Percentiles rank a stretch among this genome's conserved stretches.
phyloP scores from a whole-genome alignment of 2,797 vertebrate species.

The Notolepis coatsorum region DNA sequence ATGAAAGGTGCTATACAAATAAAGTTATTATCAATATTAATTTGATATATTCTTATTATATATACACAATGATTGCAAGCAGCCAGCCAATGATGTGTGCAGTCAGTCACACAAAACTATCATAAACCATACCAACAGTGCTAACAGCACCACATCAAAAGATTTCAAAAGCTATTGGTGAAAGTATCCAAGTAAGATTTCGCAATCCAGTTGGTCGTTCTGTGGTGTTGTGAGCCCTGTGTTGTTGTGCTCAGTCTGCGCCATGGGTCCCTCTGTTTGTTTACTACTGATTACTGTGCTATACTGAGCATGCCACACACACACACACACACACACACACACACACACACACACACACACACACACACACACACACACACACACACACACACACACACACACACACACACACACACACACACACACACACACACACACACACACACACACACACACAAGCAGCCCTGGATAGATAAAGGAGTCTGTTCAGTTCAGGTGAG shows the following conservation, averaged over 20 bases:
- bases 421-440: constrained; percentile 12
- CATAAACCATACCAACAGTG: too few species aligned
- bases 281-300: constrained; percentile 45
- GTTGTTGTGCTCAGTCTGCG: constrained; percentile 19
- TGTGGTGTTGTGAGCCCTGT: constrained; percentile 10
- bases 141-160: too few species aligned
- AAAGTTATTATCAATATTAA: too few species aligned
- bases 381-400: constrained; percentile 19
- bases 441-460: neutral
- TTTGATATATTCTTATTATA: too few species aligned
- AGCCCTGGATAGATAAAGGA: constrained; percentile 9
- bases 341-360: neutral
- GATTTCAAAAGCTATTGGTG: too few species aligned
- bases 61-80: too few species aligned
- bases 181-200: too few species aligned
- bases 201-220: too few species aligned
- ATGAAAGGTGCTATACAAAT: too few species aligned
- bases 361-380: constrained; percentile 3
- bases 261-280: constrained; percentile 44
- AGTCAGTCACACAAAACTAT: neutral
- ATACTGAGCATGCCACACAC: constrained; percentile 42
- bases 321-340: constrained; percentile 8
- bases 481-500: constrained; percentile 12
- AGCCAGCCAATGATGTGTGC: too few species aligned
- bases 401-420: neutral